phyloP scores from a whole-genome alignment of 2,888 invertebrate species.

The Chirona hameri region DNA sequence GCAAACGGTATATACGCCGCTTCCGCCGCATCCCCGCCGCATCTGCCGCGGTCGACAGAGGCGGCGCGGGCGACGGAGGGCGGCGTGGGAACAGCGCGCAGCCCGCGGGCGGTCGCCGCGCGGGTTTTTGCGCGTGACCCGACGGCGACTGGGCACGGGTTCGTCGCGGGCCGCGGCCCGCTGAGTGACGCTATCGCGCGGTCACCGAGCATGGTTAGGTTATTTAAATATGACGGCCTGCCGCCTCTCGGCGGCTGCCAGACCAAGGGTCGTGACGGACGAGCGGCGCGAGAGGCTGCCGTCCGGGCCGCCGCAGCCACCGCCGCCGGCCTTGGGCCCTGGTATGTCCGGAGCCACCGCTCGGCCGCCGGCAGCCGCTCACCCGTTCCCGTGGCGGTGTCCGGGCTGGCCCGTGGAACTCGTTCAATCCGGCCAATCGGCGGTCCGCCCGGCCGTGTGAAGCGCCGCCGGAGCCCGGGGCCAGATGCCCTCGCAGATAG shows the following conservation, averaged over 20 bases:
- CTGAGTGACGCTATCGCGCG: background rate
- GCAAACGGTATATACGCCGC: background rate
- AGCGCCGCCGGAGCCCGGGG: background rate
- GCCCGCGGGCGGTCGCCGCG: background rate
- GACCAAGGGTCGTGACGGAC: background rate
- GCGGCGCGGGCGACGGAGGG: background rate
- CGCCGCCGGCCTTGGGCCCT: background rate
- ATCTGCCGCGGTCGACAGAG: background rate
- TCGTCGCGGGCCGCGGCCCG: background rate
- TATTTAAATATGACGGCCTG: no score
- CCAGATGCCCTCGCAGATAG: background rate
- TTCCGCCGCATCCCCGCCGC: background rate
- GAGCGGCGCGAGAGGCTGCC: background rate
- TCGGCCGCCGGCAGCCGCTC: background rate
- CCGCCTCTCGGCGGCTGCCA: no score
- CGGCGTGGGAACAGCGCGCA: slow-evolving; percentile 2
- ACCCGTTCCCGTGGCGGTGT: background rate
- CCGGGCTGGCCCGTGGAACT: background rate
- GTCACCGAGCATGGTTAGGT: background rate
- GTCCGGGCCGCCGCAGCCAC: background rate
- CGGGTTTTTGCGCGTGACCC: background rate
- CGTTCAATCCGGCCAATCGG: background rate
- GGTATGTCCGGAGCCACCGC: background rate
- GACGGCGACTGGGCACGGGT: background rate
- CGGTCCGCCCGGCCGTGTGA: background rate